These are phyloP conservation scores for Polietes domitor DNA, from an alignment of 2,888 invertebrate genomes.

Conservation along the genomic window DNA sequence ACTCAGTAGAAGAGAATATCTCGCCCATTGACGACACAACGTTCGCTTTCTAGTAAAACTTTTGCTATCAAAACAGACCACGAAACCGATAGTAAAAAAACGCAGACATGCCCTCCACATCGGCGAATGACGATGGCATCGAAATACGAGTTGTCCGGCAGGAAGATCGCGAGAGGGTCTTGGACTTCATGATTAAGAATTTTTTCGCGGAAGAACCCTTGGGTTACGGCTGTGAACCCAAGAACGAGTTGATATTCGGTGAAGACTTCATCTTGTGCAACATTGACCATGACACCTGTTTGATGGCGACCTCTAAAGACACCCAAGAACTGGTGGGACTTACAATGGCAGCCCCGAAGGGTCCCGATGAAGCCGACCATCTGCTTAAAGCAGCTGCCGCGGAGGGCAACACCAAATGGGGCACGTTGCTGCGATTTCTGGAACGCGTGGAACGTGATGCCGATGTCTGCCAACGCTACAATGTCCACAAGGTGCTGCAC, in stretches of 20 bases:
- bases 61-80: too few species aligned
- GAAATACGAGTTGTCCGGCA: constrained; percentile 45
- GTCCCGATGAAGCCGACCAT: constrained; percentile 34
- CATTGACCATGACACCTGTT: constrained; percentile 39
- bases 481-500: constrained; percentile 51
- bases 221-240: constrained; percentile 43
- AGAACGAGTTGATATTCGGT: too few species aligned
- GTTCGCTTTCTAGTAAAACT: too few species aligned
- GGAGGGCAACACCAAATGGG: constrained; percentile 52
- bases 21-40: too few species aligned
- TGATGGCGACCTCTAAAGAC: constrained; percentile 34
- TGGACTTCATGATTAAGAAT: constrained; percentile 44
- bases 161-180: constrained; percentile 45
- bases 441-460: constrained; percentile 43
- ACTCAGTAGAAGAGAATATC: too few species aligned
- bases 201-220: constrained; percentile 56
- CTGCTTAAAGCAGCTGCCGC: constrained; percentile 33
- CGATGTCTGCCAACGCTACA: constrained; percentile 52
- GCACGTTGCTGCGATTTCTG: constrained; percentile 47
- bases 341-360: constrained; percentile 46
- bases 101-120: too few species aligned
- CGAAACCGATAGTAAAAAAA: too few species aligned
- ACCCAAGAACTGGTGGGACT: constrained; percentile 52
- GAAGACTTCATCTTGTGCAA: constrained; percentile 29
- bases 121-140: constrained; percentile 25